These are phyloP conservation scores for Blomia tropicalis DNA, from an alignment of 2,888 invertebrate genomes.

Conservation along the genomic window DNA sequence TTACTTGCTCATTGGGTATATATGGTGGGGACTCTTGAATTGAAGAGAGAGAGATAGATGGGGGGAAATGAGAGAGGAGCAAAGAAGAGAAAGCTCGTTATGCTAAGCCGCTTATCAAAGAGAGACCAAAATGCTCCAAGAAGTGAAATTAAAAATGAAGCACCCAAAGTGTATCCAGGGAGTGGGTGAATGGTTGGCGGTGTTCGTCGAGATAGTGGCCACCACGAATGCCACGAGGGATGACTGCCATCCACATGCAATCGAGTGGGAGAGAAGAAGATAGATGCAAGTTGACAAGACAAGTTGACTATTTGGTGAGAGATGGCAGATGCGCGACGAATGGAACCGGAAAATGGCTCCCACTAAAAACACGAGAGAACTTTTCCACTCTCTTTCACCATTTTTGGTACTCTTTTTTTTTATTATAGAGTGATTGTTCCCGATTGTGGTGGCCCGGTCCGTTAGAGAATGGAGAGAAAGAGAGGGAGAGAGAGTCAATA, in stretches of 20 bases:
- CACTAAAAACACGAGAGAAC: background rate
- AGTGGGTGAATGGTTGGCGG: background rate
- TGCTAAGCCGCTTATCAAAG: conserved; percentile 26
- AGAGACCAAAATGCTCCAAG: conserved; percentile 17
- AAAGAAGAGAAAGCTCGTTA: conserved; percentile 21
- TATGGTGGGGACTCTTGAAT: no score
- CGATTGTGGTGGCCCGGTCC: background rate
- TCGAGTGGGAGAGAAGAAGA: background rate
- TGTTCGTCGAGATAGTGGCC: background rate
- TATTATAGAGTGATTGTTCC: background rate
- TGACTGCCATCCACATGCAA: no score
- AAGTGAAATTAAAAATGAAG: conserved; percentile 15
- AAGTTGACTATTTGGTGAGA: background rate
- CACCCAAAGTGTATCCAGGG: background rate
- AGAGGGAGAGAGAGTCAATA: background rate
- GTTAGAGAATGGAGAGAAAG: background rate
- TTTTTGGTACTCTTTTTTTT: background rate
- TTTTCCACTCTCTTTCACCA: background rate
- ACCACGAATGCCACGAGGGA: no score
- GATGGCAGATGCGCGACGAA: conserved; percentile 11
- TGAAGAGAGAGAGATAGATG: conserved; percentile 24
- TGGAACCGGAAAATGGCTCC: background rate
- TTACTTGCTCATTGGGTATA: no score
- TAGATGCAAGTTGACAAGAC: conserved; percentile 1
- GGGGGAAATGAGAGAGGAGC: conserved; percentile 27